These are phyloP conservation scores for Melinaea menophilus DNA, from an alignment of 2,888 invertebrate genomes.

Conservation along the genomic window DNA sequence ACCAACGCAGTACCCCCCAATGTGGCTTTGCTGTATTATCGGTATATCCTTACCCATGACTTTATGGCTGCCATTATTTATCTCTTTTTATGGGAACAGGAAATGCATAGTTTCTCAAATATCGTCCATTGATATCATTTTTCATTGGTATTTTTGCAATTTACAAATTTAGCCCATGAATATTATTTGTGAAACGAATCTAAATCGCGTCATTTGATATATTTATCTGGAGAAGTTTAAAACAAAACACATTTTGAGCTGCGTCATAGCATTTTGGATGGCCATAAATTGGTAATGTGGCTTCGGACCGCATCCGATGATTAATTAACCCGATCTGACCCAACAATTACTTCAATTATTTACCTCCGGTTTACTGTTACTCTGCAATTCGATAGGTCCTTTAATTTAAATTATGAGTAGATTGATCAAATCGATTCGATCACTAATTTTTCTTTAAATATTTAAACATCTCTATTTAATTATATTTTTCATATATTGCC, in stretches of 20 bases:
- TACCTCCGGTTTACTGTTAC: constrained; percentile 63
- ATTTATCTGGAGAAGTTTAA: constrained; percentile 15
- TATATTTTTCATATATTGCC: too few relatives aligned
- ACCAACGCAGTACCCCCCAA: constrained; percentile 49
- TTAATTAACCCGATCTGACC: constrained; percentile 75
- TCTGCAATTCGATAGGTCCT: constrained; percentile 45
- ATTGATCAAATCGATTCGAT: constrained; percentile 22
- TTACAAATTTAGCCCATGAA: not conserved
- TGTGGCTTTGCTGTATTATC: constrained; percentile 51
- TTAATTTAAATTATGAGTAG: constrained; percentile 42
- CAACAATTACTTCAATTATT: constrained; percentile 75
- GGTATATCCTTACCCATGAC: constrained; percentile 46
- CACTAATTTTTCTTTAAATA: constrained; percentile 10
- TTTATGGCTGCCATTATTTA: constrained; percentile 54
- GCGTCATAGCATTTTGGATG: constrained; percentile 49
- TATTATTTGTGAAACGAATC: not conserved
- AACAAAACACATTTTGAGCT: constrained; percentile 35
- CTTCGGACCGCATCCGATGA: constrained; percentile 61
- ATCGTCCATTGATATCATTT: constrained; percentile 14
- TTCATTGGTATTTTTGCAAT: not conserved
- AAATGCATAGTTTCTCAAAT: constrained; percentile 27
- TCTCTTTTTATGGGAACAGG: constrained; percentile 52
- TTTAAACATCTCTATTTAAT: too few relatives aligned
- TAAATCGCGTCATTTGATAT: not conserved
- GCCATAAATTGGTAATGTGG: constrained; percentile 62